Evolutionary conservation across 2,797 vertebrate genomes (phyloP).

Genomic region (Rhabdomys pumilio): DNA sequence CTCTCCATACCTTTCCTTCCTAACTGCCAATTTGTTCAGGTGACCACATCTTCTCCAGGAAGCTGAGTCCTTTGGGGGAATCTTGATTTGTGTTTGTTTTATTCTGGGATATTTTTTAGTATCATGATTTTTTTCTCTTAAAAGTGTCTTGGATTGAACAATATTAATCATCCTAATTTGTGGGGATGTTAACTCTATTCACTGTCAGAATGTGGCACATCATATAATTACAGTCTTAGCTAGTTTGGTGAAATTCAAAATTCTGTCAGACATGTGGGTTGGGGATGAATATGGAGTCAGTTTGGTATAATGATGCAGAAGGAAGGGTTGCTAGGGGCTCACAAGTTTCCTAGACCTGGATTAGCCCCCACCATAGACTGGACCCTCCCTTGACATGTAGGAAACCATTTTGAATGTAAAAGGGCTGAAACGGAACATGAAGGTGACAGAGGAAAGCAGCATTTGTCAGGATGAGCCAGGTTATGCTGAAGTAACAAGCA

Average conservation of each 20-base stretch:
- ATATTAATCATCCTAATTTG: not conserved
- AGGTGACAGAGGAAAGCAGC: not conserved
- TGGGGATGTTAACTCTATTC: not conserved
- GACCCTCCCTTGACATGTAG: not conserved
- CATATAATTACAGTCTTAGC: not conserved
- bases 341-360: not conserved
- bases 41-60: not conserved
- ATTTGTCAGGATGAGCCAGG: not conserved
- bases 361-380: not conserved
- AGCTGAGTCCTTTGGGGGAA: not conserved
- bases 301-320: not conserved
- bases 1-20: not conserved
- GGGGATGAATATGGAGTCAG: not conserved
- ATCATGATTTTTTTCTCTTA: conserved; percentile 10
- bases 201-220: not conserved
- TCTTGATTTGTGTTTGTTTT: conserved; percentile 29
- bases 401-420: conserved; percentile 2
- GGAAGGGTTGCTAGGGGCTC: not conserved
- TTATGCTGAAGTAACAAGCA: not conserved
- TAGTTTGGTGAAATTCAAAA: conserved; percentile 30
- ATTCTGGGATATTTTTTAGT: conserved; percentile 38
- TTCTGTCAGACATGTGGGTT: not conserved
- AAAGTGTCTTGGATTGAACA: not conserved
- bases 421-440: not conserved
- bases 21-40: not conserved